phyloP scores from a whole-genome alignment of 2,888 invertebrate species.

The Ochropleura plecta region DNA sequence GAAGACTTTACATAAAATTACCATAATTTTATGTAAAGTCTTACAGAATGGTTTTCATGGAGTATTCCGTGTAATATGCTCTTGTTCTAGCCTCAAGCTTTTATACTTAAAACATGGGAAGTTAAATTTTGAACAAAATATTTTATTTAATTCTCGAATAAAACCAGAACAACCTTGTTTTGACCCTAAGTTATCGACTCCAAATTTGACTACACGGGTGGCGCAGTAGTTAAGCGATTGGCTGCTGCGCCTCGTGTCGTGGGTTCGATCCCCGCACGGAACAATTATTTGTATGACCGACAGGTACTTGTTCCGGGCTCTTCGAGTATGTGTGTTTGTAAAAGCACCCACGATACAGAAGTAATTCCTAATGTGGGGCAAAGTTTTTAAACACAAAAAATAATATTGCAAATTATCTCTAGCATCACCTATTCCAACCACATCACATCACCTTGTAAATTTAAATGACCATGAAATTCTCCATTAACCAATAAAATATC shows the following conservation, averaged over 20 bases:
- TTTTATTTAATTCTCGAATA: not conserved
- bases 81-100: slow-evolving; percentile 1
- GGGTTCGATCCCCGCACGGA: no score
- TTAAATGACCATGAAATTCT: not conserved
- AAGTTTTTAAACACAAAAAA: no score
- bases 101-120: not conserved
- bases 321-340: no score
- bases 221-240: no score
- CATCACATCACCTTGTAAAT: no score
- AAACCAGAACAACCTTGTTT: not conserved
- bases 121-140: not conserved
- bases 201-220: not conserved
- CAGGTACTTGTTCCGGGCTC: no score
- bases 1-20: no score
- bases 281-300: no score
- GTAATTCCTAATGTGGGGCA: no score
- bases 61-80: slow-evolving; percentile 21
- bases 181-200: not conserved
- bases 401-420: not conserved
- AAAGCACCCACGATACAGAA: no score
- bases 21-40: slow-evolving; percentile 35
- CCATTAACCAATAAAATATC: not conserved
- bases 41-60: slow-evolving; percentile 9
- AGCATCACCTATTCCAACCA: not conserved
- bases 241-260: no score